Conservation (phyloP, 92 coral and sea anemone species). For the Hydrozoanthus gracilis region DNA sequence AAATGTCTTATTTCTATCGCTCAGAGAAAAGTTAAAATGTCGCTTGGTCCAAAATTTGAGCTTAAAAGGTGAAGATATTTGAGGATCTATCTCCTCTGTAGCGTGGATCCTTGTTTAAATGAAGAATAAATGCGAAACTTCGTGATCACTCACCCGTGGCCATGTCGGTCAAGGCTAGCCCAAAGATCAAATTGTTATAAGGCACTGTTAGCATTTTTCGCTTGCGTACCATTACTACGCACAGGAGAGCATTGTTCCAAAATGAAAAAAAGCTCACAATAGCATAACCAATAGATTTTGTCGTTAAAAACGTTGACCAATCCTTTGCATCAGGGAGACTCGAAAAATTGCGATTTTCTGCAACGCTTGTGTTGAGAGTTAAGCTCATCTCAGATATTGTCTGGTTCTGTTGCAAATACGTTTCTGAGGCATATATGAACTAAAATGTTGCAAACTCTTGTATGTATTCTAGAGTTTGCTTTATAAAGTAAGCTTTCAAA, state of each 20-base stretch:
- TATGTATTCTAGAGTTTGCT: too few relatives aligned
- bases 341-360: neutral
- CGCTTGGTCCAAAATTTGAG: too few relatives aligned
- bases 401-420: neutral
- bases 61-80: neutral
- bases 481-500: too few relatives aligned
- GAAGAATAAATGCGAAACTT: neutral
- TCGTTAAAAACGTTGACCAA: neutral
- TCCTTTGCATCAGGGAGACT: neutral
- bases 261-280: neutral
- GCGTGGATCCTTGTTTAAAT: too few relatives aligned
- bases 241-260: conserved; percentile 5
- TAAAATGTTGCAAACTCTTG: too few relatives aligned
- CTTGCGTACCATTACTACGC: conserved; percentile 5
- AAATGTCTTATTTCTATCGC: too few relatives aligned
- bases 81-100: neutral
- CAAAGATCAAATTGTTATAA: conserved; percentile 12
- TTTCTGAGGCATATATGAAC: too few relatives aligned
- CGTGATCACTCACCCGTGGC: neutral
- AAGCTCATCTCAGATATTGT: neutral
- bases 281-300: neutral
- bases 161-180: conserved; percentile 9
- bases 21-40: too few relatives aligned
- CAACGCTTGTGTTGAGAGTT: neutral
- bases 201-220: neutral